These are phyloP conservation scores for Sympetrum striolatum DNA, from an alignment of 2,888 invertebrate species.

Conservation along the genomic window DNA sequence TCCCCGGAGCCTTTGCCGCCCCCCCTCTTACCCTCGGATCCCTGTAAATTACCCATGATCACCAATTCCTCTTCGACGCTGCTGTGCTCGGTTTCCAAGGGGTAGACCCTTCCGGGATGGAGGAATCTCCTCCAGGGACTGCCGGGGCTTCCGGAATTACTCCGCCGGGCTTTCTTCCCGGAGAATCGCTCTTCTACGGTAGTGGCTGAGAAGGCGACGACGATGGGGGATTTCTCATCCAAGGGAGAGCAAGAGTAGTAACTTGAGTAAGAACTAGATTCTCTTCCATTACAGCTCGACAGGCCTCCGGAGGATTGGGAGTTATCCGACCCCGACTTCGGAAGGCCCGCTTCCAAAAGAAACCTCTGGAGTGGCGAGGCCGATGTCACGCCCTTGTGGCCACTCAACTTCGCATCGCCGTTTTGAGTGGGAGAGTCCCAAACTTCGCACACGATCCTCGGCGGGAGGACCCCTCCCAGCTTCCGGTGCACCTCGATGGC, in stretches of 20 bases:
- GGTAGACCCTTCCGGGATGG: slow-evolving; percentile 51
- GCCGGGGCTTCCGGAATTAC: slow-evolving; percentile 52
- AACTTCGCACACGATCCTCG: not conserved
- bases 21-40: slow-evolving; percentile 55
- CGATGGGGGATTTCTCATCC: not conserved
- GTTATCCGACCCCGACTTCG: not conserved
- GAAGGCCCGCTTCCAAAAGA: not conserved
- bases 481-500: not conserved
- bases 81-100: slow-evolving; percentile 46
- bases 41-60: slow-evolving; percentile 58
- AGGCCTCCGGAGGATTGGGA: not conserved
- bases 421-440: not conserved
- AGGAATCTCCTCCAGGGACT: slow-evolving; percentile 54
- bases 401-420: not conserved
- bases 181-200: slow-evolving; percentile 50
- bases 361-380: not conserved
- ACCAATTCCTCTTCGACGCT: not conserved
- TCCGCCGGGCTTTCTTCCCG: slow-evolving; percentile 49
- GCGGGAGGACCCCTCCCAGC: not conserved
- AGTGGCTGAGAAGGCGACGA: not conserved
- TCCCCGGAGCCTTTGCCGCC: not conserved
- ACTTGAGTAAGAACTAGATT: not conserved
- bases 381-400: not conserved
- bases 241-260: not conserved
- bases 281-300: not conserved